phyloP scores from a whole-genome alignment of 1,140 invertebrate species.

The Magallana gigas region DNA sequence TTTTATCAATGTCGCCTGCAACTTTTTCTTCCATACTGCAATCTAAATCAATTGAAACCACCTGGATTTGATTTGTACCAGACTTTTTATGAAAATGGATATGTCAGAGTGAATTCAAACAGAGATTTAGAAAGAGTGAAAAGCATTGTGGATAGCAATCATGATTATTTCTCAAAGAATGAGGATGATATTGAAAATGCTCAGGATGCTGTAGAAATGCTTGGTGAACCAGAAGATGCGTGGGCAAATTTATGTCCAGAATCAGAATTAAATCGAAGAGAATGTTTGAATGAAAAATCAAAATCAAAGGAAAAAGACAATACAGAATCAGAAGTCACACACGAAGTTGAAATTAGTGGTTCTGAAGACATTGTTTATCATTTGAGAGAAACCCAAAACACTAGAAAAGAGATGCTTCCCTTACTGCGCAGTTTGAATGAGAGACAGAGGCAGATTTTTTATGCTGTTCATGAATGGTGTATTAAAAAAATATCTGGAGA shows the following conservation, averaged over 20 bases:
- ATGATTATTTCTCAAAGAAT: not conserved
- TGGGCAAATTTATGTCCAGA: slow-evolving; percentile 36
- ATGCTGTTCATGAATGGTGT: slow-evolving; percentile 50
- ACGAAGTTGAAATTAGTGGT: not conserved
- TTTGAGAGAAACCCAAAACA: not conserved
- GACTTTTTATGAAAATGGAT: not conserved
- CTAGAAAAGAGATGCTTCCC: not conserved
- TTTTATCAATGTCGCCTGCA: too few relatives aligned
- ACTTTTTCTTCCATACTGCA: not conserved
- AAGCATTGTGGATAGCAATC: slow-evolving; percentile 2
- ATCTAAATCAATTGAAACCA: not conserved
- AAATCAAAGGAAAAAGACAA: not conserved
- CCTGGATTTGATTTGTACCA: not conserved
- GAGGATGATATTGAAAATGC: slow-evolving; percentile 1
- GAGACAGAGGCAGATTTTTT: slow-evolving; percentile 33
- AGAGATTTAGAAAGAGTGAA: not conserved
- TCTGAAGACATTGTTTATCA: not conserved
- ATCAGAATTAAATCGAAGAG: not conserved
- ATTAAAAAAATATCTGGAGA: slow-evolving; percentile 2
- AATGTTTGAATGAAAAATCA: not conserved
- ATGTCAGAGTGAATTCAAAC: not conserved
- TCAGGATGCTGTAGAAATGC: not conserved
- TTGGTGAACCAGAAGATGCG: slow-evolving; percentile 3
- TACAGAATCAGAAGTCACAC: not conserved
- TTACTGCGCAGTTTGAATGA: too few relatives aligned